Evolutionary conservation across 30 jellyfish, hydroid and myxozoan species (phyloP), one percentile per base, ranked within the genome.

Genomic region (Hydra vulgaris): DNA sequence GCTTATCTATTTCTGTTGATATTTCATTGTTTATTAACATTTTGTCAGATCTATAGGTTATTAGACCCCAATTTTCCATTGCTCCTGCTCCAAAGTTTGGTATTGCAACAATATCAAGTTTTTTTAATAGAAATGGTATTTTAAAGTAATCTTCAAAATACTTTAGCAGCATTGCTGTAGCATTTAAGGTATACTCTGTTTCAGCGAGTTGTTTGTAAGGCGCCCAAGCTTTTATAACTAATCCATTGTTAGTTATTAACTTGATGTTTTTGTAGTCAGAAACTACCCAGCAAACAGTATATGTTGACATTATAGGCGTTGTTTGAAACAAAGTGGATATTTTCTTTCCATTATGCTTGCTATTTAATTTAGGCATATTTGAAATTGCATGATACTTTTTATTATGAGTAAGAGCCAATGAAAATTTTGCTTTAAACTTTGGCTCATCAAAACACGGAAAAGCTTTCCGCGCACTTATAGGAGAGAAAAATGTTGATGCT

Each of bases 381-480:
- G 98, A 71, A 15, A 92, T n/a, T 15, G 96, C 91, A 17, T 55
- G 78, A 79, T 87, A 92, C 78, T 88, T 87, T 25, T 67, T 66
- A 26, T 69, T 77, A 85, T 92, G 81, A 20, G 88, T 87, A 53
- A 92, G 83, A 68, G 66, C 54, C 23, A 92, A 79, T 0, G 87
- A 3, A 84, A 92, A 92, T 26, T 52, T 80, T 66, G 98, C 96
- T 83, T 92, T 92, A 77, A 87, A 74, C 56, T 73, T 86, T 53
- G 98, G 98, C 82, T 92, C 98, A 66, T 92, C 98, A 80, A 92
- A 92, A 70, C 98, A 92, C 1, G 98, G 98, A 55, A 92, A 87
- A 17, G 74, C 87, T 71, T 76, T 83, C 76, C 98, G 77, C 55
- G 98, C 98, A 20, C 78, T 55, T 70, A 87, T 89, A 15, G 98